Percentiles rank a stretch among this genome's conserved stretches.
Conservation (phyloP, 2,113 vertebrate genomes). For the Athene cunicularia region DNA sequence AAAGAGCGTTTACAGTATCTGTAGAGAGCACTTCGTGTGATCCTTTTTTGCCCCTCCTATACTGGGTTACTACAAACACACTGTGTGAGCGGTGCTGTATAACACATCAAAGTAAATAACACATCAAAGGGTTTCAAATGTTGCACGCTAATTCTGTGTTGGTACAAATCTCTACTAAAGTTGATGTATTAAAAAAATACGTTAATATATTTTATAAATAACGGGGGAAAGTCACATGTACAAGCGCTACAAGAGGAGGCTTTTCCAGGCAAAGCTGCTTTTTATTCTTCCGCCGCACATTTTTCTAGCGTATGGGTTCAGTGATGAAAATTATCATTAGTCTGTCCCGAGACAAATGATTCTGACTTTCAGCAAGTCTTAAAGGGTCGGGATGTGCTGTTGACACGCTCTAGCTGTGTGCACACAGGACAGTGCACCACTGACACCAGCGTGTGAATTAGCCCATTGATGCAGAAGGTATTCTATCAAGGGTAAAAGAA, state of each 20-base stretch:
- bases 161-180: conserved; percentile 70
- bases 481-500: background rate
- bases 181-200: conserved; percentile 70
- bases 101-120: conserved; percentile 1
- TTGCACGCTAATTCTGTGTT: background rate
- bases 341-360: background rate
- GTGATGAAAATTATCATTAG: background rate
- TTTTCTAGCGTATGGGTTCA: background rate
- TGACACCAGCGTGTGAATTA: background rate
- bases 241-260: conserved; percentile 9
- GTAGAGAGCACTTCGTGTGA: background rate
- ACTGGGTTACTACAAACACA: background rate
- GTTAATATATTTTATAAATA: conserved; percentile 61
- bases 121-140: background rate
- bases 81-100: background rate
- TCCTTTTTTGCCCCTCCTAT: background rate
- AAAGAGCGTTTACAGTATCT: conserved; percentile 49
- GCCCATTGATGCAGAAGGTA: rapidly evolving
- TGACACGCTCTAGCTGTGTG: background rate
- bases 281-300: background rate
- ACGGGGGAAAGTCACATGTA: conserved; percentile 47
- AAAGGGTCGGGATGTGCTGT: background rate
- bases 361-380: background rate
- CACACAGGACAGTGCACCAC: background rate
- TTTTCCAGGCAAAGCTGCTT: conserved; percentile 31